phyloP scores from a whole-genome alignment of 2,113 vertebrate species.

The Talpa occidentalis region DNA sequence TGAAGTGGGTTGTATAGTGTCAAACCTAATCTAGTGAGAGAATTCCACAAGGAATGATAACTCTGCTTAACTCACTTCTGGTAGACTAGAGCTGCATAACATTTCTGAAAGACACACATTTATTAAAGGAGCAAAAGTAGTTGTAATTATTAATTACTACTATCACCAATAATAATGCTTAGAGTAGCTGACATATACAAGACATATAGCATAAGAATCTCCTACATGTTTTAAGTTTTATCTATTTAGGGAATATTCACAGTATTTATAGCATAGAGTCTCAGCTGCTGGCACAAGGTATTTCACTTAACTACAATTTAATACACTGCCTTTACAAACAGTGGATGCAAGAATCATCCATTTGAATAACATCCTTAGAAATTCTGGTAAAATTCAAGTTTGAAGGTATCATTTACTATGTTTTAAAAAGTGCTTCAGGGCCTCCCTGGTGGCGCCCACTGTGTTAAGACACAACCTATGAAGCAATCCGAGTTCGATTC shows the following conservation, averaged over 20 bases:
- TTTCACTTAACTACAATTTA: background rate
- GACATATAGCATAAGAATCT: background rate
- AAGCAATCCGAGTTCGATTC: too few relatives aligned
- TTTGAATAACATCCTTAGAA: background rate
- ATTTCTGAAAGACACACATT: background rate
- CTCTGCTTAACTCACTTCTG: background rate
- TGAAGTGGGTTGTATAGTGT: fast-evolving
- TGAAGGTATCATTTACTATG: background rate
- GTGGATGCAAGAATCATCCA: background rate
- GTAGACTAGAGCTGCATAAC: background rate
- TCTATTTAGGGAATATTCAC: background rate
- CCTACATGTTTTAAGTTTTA: background rate
- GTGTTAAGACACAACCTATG: too few relatives aligned
- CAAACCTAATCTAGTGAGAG: background rate
- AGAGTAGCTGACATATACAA: background rate
- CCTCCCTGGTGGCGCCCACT: too few relatives aligned
- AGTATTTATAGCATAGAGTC: background rate
- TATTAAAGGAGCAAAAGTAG: background rate
- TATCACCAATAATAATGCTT: background rate
- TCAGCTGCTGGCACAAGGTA: background rate
- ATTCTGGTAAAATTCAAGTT: background rate
- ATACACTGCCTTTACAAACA: background rate
- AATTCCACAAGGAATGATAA: background rate
- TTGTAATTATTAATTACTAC: background rate
- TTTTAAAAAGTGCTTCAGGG: background rate